phyloP scores from a whole-genome alignment of 2,113 vertebrate genomes.

The Zingel zingel region DNA sequence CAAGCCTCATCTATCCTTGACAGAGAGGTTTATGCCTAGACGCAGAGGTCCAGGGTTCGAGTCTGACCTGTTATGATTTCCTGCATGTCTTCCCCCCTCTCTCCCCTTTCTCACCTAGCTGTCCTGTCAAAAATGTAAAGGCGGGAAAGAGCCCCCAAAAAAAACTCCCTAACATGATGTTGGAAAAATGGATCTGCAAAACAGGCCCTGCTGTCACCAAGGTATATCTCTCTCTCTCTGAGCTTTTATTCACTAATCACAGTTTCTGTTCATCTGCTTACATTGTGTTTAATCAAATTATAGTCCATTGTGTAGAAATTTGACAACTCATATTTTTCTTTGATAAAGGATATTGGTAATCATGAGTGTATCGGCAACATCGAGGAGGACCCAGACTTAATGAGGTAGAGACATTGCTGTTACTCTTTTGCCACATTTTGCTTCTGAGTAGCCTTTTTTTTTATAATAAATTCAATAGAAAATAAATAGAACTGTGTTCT shows the following conservation, averaged over 20 bases:
- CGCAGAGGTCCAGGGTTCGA: too few relatives aligned
- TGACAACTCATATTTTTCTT: neutral
- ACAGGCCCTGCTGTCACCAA: conserved; percentile 74
- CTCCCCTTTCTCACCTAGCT: too few relatives aligned
- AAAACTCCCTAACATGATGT: conserved; percentile 81
- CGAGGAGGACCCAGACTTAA: conserved; percentile 90
- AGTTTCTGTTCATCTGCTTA: neutral
- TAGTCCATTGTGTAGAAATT: neutral
- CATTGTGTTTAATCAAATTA: neutral
- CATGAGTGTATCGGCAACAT: conserved; percentile 83
- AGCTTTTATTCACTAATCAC: neutral
- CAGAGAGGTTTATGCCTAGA: too few relatives aligned
- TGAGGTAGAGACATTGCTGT: conserved; percentile 82
- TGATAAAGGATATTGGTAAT: conserved; percentile 79
- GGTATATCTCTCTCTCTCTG: conserved; percentile 74
- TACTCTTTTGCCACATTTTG: neutral
- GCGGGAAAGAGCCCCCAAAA: too few relatives aligned
- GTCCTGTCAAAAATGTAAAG: too few relatives aligned
- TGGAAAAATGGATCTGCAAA: conserved; percentile 95
- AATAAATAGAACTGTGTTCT: neutral
- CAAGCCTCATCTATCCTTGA: too few relatives aligned
- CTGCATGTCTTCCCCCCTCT: too few relatives aligned
- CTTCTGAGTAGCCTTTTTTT: neutral
- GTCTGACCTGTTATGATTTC: too few relatives aligned
- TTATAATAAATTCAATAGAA: neutral